Base-by-base conservation (phyloP, 2,113 vertebrate species). In the Elephantulus edwardii region DNA sequence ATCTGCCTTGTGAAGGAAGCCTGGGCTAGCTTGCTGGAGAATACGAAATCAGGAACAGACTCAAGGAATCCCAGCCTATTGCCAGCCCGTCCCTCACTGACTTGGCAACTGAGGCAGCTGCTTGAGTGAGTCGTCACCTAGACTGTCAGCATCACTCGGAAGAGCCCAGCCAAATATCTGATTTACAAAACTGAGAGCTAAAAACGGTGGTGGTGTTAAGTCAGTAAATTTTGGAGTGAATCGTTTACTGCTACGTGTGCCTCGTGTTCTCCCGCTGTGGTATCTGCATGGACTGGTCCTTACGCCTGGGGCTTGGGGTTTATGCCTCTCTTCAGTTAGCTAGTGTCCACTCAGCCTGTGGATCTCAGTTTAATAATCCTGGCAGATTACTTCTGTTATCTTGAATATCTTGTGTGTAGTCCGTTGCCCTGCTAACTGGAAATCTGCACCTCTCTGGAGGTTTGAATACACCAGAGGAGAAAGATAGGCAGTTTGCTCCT, bases 171-270 rank as follows among this genome's bases (percentile, higher is more conserved):
- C 35, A 33, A 3, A 48, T 78, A 54, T 46, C 44, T 72, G 85
- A 58, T 33, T 58, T 38, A 48, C 35, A 26, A 28, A 46, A 48
- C 1, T 22, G 60, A 44, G 64, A 12, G 7, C 46, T 50, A 35
- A 75, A 71, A 52, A 50, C 24, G 42, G 10, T 33, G 11, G n/a
- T n/a, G 11, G 28, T 90, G 87, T 91, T 38, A 79, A 79, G 75
- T 16, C 38, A 17, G 28, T 54, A 28, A 40, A 19, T 46, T 80
- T 83, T 77, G 40, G 48, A 64, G 46, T 62, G 48, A 17, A 81
- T 66, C 70, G 56, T n/a, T 68, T 40, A 54, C 66, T 10, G 5
- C 72, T n/a, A 54, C 60, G 33, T 0, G 2, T 3, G 11, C 22
- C 8, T 6, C 30, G 44, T 22, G 52, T 75, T 64, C 16, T 40